A percentile compares a stretch with the other conserved stretches of the same genome.
phyloP scores from a whole-genome alignment of 1,140 invertebrate genomes.

The Globodera ellingtonae region DNA sequence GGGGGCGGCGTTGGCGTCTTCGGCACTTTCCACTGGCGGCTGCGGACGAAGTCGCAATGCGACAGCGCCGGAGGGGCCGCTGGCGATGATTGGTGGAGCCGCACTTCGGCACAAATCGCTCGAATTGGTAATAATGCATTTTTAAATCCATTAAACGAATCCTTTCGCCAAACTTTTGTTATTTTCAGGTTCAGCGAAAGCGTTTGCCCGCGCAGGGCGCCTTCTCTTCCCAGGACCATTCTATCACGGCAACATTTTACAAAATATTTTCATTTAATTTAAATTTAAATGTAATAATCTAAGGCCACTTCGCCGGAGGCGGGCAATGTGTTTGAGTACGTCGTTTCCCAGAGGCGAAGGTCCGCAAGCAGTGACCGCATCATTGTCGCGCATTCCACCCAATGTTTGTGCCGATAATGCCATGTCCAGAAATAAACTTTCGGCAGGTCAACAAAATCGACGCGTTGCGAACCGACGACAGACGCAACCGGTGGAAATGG shows the following conservation, averaged over 20 bases:
- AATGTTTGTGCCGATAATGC: too few relatives aligned
- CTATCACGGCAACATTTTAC: slow-evolving; percentile 43
- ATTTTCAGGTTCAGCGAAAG: slow-evolving; percentile 43
- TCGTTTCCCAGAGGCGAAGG: background rate
- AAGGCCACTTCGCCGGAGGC: background rate
- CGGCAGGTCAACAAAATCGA: too few relatives aligned
- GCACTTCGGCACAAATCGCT: slow-evolving; percentile 34
- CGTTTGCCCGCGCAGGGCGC: slow-evolving; percentile 50
- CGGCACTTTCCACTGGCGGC: background rate
- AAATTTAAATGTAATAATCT: background rate
- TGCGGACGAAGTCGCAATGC: background rate
- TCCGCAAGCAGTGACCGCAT: background rate
- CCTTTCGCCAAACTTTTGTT: background rate
- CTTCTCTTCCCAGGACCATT: slow-evolving; percentile 53
- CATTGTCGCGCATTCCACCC: background rate
- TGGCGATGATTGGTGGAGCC: background rate
- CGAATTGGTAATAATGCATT: slow-evolving; percentile 43
- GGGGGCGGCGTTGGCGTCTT: background rate
- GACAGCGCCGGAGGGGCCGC: background rate
- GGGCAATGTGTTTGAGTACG: slow-evolving; percentile 7
- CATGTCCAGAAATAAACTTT: too few relatives aligned
- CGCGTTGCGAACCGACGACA: too few relatives aligned
- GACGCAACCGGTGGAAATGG: too few relatives aligned
- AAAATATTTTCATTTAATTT: slow-evolving; percentile 31
- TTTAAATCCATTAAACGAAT: background rate